Evolutionary conservation across 1,140 invertebrate genomes (phyloP).

Genomic region (Asobara japonica): DNA sequence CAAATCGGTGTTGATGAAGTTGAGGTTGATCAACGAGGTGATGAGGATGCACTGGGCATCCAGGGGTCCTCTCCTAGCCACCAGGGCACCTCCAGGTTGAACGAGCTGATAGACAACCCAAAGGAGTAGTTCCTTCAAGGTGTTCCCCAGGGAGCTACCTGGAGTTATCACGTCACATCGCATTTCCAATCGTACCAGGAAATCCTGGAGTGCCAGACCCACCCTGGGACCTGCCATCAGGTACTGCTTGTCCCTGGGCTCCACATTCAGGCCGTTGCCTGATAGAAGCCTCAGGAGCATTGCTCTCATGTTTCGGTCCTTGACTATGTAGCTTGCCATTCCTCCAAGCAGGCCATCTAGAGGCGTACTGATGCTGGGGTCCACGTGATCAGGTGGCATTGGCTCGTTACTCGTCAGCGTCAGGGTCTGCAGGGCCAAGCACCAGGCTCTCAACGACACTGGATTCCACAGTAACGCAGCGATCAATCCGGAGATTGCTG

Average conservation of each 20-base stretch:
- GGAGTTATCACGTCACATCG: constrained; percentile 74
- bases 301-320: constrained; percentile 76
- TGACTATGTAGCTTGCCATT: constrained; percentile 73
- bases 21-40: constrained; percentile 73
- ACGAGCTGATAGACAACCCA: constrained; percentile 78
- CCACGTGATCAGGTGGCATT: constrained; percentile 49
- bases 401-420: constrained; percentile 69
- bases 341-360: constrained; percentile 58
- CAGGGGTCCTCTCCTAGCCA: constrained; percentile 77
- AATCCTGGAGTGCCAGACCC: constrained; percentile 77
- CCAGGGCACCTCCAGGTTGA: constrained; percentile 76
- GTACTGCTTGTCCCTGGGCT: constrained; percentile 67
- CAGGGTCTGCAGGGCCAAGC: constrained; percentile 75
- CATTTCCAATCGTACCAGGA: constrained; percentile 76
- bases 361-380: constrained; percentile 51
- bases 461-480: constrained; percentile 74
- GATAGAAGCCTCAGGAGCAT: constrained; percentile 79
- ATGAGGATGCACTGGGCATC: constrained; percentile 84
- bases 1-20: constrained; percentile 76
- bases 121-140: constrained; percentile 76
- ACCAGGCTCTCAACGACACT: constrained; percentile 79
- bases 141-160: constrained; percentile 68
- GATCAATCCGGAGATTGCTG: constrained; percentile 78
- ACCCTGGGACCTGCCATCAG: constrained; percentile 79
- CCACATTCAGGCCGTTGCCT: constrained; percentile 69